These are phyloP conservation scores for Yoshiicerus persimilis DNA, from an alignment of 1,140 invertebrate species.

Conservation along the genomic window DNA sequence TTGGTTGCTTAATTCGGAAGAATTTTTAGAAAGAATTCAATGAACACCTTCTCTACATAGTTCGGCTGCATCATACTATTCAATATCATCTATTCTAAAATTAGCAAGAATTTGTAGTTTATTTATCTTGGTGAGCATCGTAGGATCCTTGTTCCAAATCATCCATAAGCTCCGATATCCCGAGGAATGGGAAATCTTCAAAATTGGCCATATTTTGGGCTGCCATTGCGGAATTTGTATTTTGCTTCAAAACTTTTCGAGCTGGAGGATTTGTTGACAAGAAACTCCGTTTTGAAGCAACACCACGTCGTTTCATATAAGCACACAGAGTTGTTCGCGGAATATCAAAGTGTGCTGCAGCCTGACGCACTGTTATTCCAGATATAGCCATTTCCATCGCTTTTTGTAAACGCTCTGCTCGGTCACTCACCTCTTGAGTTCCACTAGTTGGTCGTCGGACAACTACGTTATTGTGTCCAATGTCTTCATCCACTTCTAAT, in stretches of 20 bases:
- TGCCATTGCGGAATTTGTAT: background rate
- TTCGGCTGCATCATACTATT: background rate
- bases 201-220: slow-evolving; percentile 28
- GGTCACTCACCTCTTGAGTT: slow-evolving; percentile 30
- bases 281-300: slow-evolving; percentile 41
- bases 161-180: slow-evolving; percentile 47
- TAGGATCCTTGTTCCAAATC: slow-evolving; percentile 31
- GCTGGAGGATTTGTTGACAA: background rate
- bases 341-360: slow-evolving; percentile 46
- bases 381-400: slow-evolving; percentile 47
- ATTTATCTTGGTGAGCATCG: background rate
- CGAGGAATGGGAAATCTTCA: slow-evolving; percentile 45
- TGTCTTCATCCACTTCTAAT: background rate
- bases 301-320: slow-evolving; percentile 47
- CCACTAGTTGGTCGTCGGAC: background rate
- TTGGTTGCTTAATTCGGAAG: background rate
- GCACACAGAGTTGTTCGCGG: slow-evolving; percentile 48
- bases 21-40: background rate
- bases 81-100: background rate
- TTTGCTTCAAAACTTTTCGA: background rate
- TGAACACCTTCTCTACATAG: background rate
- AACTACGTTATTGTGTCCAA: background rate
- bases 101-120: background rate
- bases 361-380: slow-evolving; percentile 47
- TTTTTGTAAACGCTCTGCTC: slow-evolving; percentile 45